These are phyloP conservation scores for Anarhynchus alexandrinus DNA, from an alignment of 2,113 vertebrate genomes.

Conservation along the genomic window DNA sequence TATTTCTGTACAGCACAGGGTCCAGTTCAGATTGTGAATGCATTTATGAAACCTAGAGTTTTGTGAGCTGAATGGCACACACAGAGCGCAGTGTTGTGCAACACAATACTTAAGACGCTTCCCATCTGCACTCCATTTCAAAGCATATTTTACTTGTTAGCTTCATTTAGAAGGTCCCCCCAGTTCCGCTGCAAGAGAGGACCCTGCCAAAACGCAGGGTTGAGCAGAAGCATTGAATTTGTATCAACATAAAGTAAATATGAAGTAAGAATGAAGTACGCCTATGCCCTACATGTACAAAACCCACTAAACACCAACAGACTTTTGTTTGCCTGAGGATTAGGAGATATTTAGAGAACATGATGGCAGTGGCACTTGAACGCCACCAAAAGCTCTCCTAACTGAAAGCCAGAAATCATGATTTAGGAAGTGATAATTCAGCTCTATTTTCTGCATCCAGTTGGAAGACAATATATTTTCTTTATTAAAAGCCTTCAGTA, in stretches of 20 bases:
- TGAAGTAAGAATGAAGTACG: neutral
- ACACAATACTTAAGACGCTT: conserved; percentile 26
- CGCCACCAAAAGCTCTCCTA: neutral
- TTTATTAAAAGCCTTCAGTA: neutral
- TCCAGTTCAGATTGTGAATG: neutral
- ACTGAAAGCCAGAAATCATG: neutral
- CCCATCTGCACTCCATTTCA: conserved; percentile 59
- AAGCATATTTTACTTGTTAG: conserved; percentile 64
- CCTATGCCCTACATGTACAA: neutral
- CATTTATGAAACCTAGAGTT: neutral
- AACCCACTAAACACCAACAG: conserved; percentile 7
- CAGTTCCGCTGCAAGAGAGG: neutral
- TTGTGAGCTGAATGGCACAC: neutral
- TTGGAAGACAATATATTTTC: neutral
- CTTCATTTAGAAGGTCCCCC: conserved; percentile 32
- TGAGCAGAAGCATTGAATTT: neutral
- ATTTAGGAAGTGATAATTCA: conserved; percentile 38
- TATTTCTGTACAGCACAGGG: neutral
- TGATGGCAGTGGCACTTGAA: neutral
- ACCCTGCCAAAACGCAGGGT: conserved; percentile 25
- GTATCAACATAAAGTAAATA: neutral
- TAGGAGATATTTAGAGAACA: conserved; percentile 41
- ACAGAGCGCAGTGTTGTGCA: neutral
- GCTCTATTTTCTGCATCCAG: conserved; percentile 18
- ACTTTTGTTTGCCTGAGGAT: neutral